phyloP scores from a whole-genome alignment of 2,888 invertebrate genomes.

The Hemicrepidius hirtus region DNA sequence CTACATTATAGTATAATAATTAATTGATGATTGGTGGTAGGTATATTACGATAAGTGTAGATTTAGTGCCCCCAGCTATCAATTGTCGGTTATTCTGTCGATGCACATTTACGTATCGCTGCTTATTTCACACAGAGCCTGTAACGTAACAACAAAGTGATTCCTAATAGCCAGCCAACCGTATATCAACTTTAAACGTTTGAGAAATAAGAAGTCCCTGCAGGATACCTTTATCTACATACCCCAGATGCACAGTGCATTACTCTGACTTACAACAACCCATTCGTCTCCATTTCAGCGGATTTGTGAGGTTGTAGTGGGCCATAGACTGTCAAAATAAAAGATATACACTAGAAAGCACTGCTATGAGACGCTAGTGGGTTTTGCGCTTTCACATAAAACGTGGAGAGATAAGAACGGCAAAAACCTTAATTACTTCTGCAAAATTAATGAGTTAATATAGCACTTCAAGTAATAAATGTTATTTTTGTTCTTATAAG shows the following conservation, averaged over 20 bases:
- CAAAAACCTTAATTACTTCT: slow-evolving; percentile 10
- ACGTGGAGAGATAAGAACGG: slow-evolving; percentile 7
- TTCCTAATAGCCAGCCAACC: slow-evolving; percentile 23
- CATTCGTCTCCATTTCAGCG: slow-evolving; percentile 41
- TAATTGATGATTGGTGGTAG: too few relatives aligned
- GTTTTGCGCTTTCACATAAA: slow-evolving; percentile 5
- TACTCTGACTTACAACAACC: slow-evolving; percentile 32
- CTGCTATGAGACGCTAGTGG: too few relatives aligned
- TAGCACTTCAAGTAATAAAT: slow-evolving; percentile 6
- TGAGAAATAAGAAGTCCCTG: slow-evolving; percentile 36
- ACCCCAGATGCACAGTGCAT: slow-evolving; percentile 37
- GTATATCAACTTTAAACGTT: slow-evolving; percentile 37
- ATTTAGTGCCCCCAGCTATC: too few relatives aligned
- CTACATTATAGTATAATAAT: too few relatives aligned
- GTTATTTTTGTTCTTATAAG: slow-evolving; percentile 17
- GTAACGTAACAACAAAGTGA: slow-evolving; percentile 28
- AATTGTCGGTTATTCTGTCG: too few relatives aligned
- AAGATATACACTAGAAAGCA: slow-evolving; percentile 28
- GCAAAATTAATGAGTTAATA: slow-evolving; percentile 10
- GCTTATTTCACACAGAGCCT: slow-evolving; percentile 15
- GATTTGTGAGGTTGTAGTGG: slow-evolving; percentile 33
- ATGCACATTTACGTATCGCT: not conserved
- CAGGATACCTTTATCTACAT: slow-evolving; percentile 39
- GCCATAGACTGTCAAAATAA: slow-evolving; percentile 36
- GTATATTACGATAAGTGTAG: too few relatives aligned